phyloP scores from a whole-genome alignment of 2,113 vertebrate genomes.

The Meles meles region DNA sequence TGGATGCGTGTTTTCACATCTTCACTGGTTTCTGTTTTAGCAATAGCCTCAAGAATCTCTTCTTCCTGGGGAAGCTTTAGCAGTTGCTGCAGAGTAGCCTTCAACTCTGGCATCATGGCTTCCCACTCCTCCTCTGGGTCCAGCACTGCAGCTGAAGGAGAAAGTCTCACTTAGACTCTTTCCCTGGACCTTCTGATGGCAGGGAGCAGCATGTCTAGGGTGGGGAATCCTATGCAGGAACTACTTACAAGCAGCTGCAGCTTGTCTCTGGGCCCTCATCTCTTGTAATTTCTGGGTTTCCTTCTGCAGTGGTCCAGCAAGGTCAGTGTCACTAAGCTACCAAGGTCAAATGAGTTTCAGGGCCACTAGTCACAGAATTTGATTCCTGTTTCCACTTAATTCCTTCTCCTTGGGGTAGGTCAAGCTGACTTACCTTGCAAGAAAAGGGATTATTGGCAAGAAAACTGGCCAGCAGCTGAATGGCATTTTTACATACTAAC shows the following conservation, averaged over 20 bases:
- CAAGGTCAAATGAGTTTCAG: background rate
- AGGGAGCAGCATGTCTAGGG: background rate
- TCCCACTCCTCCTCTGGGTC: conserved; percentile 92
- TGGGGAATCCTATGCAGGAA: conserved; percentile 54
- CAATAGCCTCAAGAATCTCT: conserved; percentile 59
- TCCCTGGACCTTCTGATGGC: background rate
- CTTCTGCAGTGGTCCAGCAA: conserved; percentile 90
- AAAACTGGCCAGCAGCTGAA: conserved; percentile 93
- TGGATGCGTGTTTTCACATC: conserved; percentile 82
- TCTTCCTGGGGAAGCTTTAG: conserved; percentile 77
- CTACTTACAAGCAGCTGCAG: conserved; percentile 72
- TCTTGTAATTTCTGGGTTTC: conserved; percentile 89
- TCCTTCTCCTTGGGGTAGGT: background rate
- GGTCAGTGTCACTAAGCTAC: conserved; percentile 90
- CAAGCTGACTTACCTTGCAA: conserved; percentile 88
- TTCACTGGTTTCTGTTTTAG: conserved; percentile 78
- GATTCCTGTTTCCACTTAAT: background rate
- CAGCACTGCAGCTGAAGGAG: conserved; percentile 78
- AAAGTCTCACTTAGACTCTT: background rate
- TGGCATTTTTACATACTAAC: conserved; percentile 93
- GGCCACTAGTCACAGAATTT: background rate
- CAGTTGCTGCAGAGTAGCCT: conserved; percentile 80
- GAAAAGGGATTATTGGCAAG: conserved; percentile 97
- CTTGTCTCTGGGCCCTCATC: conserved; percentile 80
- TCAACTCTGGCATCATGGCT: conserved; percentile 94